Percentiles rank a stretch among this genome's conserved stretches.
Evolutionary conservation across 1,140 invertebrate genomes (phyloP).

Genomic region (Polypedilum pembai): DNA sequence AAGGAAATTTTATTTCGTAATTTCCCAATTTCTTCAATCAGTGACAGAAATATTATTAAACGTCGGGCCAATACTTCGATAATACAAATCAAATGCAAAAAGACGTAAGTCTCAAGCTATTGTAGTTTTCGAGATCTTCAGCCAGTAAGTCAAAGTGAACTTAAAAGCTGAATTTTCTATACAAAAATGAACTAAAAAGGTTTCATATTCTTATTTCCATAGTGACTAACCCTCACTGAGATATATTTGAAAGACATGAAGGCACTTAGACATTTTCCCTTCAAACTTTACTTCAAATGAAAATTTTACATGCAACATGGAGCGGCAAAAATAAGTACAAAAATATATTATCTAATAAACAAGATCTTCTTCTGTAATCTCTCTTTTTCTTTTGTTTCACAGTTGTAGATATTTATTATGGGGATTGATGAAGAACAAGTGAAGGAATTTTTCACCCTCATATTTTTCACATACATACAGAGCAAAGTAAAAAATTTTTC

Average conservation of each 20-base stretch:
- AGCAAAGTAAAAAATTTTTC: too few species aligned
- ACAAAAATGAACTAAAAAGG: neutral
- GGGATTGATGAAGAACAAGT: neutral
- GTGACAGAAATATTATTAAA: too few species aligned
- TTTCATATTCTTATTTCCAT: neutral
- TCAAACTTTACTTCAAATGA: neutral
- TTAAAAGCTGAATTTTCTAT: neutral
- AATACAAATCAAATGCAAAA: too few species aligned
- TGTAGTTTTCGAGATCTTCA: too few species aligned
- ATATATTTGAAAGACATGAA: neutral
- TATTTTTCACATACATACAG: neutral
- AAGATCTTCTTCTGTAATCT: conserved; percentile 26
- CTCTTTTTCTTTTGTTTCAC: neutral
- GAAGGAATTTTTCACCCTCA: neutral
- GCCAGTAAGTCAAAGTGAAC: too few species aligned
- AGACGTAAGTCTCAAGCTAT: too few species aligned
- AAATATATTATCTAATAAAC: conserved; percentile 27
- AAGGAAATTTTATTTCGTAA: too few species aligned
- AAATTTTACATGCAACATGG: conserved; percentile 14
- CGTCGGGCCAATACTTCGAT: too few species aligned
- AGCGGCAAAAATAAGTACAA: conserved; percentile 18
- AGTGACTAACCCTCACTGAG: neutral
- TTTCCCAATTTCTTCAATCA: too few species aligned
- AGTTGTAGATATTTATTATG: too few species aligned
- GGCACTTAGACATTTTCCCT: too few species aligned